Conservation (phyloP, 2,797 vertebrate species). For the Halcyon leucocephala region DNA sequence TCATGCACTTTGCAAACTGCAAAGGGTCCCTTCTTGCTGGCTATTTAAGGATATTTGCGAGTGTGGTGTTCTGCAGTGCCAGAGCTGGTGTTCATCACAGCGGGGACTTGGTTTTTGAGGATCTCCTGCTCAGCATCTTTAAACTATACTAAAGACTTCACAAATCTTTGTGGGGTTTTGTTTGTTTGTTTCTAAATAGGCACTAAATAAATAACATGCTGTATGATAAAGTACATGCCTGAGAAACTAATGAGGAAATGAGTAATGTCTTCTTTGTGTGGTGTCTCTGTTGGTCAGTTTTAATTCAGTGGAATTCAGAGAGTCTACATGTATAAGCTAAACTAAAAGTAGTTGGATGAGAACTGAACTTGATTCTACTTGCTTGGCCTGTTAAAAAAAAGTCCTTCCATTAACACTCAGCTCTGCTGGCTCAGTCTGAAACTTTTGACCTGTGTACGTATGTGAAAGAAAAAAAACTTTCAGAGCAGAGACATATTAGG, state of each 20-base stretch:
- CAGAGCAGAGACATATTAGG: neutral
- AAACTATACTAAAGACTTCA: neutral
- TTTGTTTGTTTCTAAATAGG: neutral
- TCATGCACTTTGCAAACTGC: neutral
- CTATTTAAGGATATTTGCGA: conserved; percentile 1
- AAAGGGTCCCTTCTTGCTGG: neutral
- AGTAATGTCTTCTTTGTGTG: neutral
- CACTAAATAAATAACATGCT: neutral
- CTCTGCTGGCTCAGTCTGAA: neutral
- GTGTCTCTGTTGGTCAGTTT: neutral
- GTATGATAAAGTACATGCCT: neutral
- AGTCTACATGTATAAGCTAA: neutral
- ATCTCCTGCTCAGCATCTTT: neutral
- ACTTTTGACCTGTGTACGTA: neutral
- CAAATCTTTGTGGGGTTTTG: neutral
- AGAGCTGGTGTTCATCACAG: neutral
- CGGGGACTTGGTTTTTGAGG: neutral
- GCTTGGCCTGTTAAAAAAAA: neutral
- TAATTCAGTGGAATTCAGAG: neutral
- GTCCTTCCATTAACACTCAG: neutral
- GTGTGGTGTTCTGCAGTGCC: neutral
- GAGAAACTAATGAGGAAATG: neutral
- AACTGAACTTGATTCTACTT: neutral
- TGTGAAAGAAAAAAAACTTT: neutral
- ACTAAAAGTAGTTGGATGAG: neutral